phyloP scores from a whole-genome alignment of 2,113 vertebrate genomes.

The Grus americana region DNA sequence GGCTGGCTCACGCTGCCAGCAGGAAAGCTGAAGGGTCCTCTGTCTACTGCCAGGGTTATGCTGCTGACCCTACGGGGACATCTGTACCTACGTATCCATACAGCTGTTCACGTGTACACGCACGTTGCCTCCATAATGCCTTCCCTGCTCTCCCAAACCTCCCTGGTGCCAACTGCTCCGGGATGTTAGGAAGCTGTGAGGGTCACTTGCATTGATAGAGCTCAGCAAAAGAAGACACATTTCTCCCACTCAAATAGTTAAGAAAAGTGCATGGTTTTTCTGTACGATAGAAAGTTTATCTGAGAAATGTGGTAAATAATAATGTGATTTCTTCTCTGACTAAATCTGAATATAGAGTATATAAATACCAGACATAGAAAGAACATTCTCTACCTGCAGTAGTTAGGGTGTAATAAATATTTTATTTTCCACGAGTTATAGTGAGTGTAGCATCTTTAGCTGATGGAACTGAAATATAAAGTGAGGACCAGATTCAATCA shows the following conservation, averaged over 20 bases:
- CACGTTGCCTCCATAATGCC: not conserved
- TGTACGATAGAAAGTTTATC: not conserved
- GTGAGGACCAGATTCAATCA: not conserved
- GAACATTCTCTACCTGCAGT: not conserved
- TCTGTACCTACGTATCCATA: not conserved
- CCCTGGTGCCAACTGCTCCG: not conserved
- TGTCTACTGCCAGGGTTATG: not conserved
- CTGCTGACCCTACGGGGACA: not conserved
- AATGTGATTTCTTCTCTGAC: not conserved
- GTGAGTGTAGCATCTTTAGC: not conserved
- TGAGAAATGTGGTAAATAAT: not conserved
- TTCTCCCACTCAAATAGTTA: not conserved
- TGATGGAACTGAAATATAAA: not conserved
- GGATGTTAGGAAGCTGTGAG: not conserved
- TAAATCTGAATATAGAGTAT: not conserved
- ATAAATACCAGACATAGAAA: not conserved
- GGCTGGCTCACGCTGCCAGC: not conserved
- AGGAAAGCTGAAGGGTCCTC: not conserved
- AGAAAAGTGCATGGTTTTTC: not conserved
- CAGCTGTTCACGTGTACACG: accelerated
- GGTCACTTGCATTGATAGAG: not conserved
- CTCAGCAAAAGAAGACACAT: not conserved
- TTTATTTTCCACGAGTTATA: not conserved
- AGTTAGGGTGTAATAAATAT: not conserved
- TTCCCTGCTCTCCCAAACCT: not conserved